A percentile compares a stretch with the other conserved stretches of the same genome.
Conservation (phyloP, 2,797 vertebrate species). For the Ateles fusciceps region DNA sequence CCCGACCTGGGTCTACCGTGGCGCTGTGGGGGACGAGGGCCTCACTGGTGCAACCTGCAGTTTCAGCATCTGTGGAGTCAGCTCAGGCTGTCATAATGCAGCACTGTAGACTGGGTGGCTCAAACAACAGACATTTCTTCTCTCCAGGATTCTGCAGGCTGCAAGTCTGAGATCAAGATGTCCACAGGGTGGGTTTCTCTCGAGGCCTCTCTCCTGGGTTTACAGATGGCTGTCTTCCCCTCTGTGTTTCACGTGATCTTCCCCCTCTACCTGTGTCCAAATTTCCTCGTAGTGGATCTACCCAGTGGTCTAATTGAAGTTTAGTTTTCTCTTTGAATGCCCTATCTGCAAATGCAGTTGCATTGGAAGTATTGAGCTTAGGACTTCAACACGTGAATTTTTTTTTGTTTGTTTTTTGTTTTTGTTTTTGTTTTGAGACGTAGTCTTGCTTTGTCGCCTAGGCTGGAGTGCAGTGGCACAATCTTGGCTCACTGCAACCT, state of each 20-base stretch:
- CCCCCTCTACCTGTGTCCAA: not conserved
- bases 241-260: fast-evolving
- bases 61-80: fast-evolving
- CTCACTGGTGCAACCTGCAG: fast-evolving
- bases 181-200: no score
- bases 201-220: not conserved
- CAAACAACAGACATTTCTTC: not conserved
- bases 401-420: no score
- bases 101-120: not conserved
- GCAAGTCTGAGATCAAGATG: fast-evolving
- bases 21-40: fast-evolving
- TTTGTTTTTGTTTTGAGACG: no score
- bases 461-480: no score
- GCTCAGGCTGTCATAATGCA: fast-evolving
- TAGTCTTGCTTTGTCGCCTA: no score
- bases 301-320: not conserved
- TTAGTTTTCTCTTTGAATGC: not conserved
- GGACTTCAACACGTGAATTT: no score
- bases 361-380: fast-evolving
- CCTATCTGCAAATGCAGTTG: not conserved
- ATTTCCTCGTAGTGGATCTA: not conserved
- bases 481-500: no score
- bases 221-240: fast-evolving
- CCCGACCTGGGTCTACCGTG: fast-evolving
- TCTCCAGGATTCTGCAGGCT: not conserved